These are phyloP conservation scores for Neosilurus hyrtlii DNA, from an alignment of 2,797 vertebrate species.

Conservation along the genomic window DNA sequence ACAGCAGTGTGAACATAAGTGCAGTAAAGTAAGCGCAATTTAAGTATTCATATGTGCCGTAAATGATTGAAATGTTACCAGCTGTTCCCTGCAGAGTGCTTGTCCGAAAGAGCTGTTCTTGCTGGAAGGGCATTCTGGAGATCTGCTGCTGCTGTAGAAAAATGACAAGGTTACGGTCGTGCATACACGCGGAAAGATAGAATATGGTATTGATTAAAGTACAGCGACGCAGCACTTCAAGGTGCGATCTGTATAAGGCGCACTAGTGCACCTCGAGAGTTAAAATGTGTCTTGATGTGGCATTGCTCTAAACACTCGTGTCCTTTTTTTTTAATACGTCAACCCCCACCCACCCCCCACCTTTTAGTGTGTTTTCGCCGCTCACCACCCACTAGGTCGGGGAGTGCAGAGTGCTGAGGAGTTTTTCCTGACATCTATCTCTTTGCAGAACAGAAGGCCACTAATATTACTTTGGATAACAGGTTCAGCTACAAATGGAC, in stretches of 20 bases:
- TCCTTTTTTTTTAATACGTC: not conserved
- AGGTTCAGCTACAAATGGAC: slow-evolving; percentile 12
- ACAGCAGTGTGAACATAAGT: not conserved
- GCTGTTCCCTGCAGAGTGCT: slow-evolving; percentile 12
- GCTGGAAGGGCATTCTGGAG: not conserved
- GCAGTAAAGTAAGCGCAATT: slow-evolving; percentile 8
- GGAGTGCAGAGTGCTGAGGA: slow-evolving; percentile 71
- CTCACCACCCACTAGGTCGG: slow-evolving; percentile 70
- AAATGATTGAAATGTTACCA: slow-evolving; percentile 30
- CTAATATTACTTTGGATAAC: slow-evolving; percentile 2
- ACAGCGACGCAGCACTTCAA: not conserved
- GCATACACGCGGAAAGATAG: not conserved
- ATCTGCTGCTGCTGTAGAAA: not conserved
- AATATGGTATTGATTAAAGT: not conserved
- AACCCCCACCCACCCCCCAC: not conserved
- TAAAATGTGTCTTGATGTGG: not conserved
- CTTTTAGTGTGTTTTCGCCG: slow-evolving; percentile 49
- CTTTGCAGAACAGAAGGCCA: slow-evolving; percentile 32
- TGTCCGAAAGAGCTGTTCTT: slow-evolving; percentile 27
- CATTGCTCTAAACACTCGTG: not conserved
- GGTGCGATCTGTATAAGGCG: not conserved
- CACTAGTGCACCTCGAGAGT: not conserved
- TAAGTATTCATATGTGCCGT: slow-evolving; percentile 8
- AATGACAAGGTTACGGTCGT: not conserved
- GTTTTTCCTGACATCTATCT: slow-evolving; percentile 66